Percentiles rank a stretch among this genome's conserved stretches.
These are phyloP conservation scores for Sebastes alutus DNA, from an alignment of 2,797 vertebrate species.

Conservation along the genomic window DNA sequence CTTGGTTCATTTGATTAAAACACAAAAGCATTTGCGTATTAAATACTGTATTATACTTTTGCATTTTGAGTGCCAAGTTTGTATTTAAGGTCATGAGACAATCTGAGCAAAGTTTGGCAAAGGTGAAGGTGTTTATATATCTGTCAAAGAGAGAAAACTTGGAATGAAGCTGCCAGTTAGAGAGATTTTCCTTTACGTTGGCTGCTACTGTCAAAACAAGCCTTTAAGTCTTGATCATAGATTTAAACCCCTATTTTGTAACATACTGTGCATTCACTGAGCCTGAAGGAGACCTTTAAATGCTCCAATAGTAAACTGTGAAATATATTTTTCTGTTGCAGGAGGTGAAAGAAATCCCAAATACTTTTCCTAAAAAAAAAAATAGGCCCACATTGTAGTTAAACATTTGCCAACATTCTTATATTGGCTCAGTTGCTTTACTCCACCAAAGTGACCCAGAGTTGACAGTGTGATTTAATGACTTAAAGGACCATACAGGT, in stretches of 20 bases:
- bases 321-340: background rate
- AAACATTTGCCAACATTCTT: background rate
- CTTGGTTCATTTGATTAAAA: background rate
- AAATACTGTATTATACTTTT: background rate
- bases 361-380: background rate
- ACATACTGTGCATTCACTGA: slow-evolving; percentile 28
- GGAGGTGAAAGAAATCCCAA: background rate
- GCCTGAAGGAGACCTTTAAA: background rate
- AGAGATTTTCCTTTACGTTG: background rate
- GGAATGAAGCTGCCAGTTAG: slow-evolving; percentile 17
- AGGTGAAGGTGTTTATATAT: slow-evolving; percentile 7
- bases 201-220: slow-evolving; percentile 52
- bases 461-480: background rate
- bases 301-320: background rate
- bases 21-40: background rate
- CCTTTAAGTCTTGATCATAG: slow-evolving; percentile 10
- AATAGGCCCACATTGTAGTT: background rate
- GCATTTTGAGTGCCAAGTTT: background rate
- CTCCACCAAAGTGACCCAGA: background rate
- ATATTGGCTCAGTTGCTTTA: background rate
- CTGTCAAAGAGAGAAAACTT: slow-evolving; percentile 30
- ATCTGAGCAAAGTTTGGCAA: slow-evolving; percentile 3
- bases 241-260: slow-evolving; percentile 24
- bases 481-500: background rate
- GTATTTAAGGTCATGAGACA: background rate